phyloP scores from a whole-genome alignment of 1,140 invertebrate genomes.

The Lepeophtheirus salmonis region DNA sequence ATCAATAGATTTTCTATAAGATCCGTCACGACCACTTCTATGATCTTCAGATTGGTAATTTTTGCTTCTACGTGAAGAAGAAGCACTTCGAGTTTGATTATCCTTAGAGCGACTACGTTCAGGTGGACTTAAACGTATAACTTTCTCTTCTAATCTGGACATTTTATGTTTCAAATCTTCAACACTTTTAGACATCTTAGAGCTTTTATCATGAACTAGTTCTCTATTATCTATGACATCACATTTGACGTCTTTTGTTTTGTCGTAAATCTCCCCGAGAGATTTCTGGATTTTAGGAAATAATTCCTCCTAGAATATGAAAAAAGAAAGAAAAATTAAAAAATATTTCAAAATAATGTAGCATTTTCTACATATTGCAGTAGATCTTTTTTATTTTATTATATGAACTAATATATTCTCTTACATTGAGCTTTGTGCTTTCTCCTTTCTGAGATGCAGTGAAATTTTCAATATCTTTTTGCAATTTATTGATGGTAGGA shows the following conservation, averaged over 20 bases:
- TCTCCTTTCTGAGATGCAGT: not conserved
- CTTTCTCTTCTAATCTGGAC: not conserved
- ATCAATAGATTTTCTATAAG: not conserved
- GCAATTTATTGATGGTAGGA: not conserved
- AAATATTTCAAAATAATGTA: not conserved
- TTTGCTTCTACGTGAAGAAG: not conserved
- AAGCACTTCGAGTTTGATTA: not conserved
- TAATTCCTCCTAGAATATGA: not conserved
- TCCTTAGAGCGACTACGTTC: not conserved
- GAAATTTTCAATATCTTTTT: not conserved
- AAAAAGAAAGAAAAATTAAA: not conserved
- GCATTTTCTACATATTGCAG: no score
- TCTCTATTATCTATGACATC: not conserved
- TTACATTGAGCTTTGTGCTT: constrained; percentile 1
- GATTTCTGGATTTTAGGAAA: not conserved
- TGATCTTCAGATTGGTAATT: not conserved
- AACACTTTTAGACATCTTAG: not conserved
- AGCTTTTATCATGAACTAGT: not conserved
- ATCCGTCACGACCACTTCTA: not conserved
- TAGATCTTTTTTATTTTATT: not conserved
- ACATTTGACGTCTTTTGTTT: not conserved
- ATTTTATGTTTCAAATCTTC: not conserved
- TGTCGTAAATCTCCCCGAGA: not conserved
- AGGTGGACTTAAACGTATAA: not conserved
- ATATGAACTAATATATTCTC: not conserved